Evolutionary conservation across 2,797 vertebrate species (phyloP), one percentile per base, ranked within the genome.

Genomic region (Mycteria americana): DNA sequence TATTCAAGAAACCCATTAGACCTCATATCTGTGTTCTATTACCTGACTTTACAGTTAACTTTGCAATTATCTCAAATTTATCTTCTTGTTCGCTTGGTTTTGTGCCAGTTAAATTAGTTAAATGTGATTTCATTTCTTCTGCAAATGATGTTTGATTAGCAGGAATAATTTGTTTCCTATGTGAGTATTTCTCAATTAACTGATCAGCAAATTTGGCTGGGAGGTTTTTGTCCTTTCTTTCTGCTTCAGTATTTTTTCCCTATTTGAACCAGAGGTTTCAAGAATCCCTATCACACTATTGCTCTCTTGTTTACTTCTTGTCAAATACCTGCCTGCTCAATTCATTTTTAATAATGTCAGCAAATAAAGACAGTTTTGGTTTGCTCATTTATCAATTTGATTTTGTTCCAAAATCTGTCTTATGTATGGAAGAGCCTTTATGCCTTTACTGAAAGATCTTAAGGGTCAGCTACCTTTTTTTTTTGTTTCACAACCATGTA

Each of bases 131-230:
- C 11, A 73, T 85, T 94, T 93, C 60, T 93, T 82, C 72, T 80
- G 60, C 31, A 86, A 93, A 81, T 93, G 33, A 48, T 68, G 43
- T 92, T 82, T 87, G 72, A 76, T 91, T 95, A 85, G 81, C 48
- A 75, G 25, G 17, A 53, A 24, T 69, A 4, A 46, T 91, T 86
- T 89, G 30, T 91, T 93, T 91, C 70, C 43, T 92, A 6, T 67
- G 59, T 50, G 43, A 92, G 22, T 69, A 89, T 85, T 92, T 95
- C 63, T 81, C 74, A 95, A 43, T 91, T 92, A 87, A 85, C 60
- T 81, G 41, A 78, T 92, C 31, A 92, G 37, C 41, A 65, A 86
- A 69, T 84, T 81, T 84, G 76, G 3, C 65, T 80, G 51, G 15
- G 11, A 68, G 39, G 14, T 43, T 73, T 88, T 50, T 74, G 31